Base-by-base conservation (phyloP, 2,888 invertebrate genomes). In the Colletes collaris region DNA sequence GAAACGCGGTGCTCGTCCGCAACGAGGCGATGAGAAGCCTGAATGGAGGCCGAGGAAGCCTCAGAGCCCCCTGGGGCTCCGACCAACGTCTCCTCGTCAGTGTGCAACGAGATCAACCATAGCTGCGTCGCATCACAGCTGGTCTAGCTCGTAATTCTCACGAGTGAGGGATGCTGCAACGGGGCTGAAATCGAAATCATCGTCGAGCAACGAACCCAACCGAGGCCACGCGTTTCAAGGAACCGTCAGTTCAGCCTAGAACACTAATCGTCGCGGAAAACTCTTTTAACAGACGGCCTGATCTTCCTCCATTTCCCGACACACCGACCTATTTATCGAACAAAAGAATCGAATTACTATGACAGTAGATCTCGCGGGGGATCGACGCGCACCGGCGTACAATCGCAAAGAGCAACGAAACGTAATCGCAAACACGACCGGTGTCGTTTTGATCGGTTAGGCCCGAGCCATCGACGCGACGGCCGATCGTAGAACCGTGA, bases 1-100 rank as follows among this genome's bases (percentile, higher is more conserved):
- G 82, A 86, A 84, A 85, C 82, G 79, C 82, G 82, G 74, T 79
- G 86, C 83, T 87, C 82, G 78, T 76, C 80, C 79, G 81, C 77
- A 83, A 85, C 89, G 88, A 90, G 90, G 89, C 91, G 89, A 92
- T 92, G 92, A 92, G 89, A 90, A 87, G 86, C 81, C 90, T 90
- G 90, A 90, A 92, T 92, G 92, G 92, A 92, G 92, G 88, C 92
- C 90, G 92, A 92, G 89, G 92, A 92, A 91, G 88, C 89, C 86
- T 90, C 91, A 88, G 92, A 92, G 92, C 92, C 92, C 92, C 92
- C 91, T 87, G 92, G 92, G 92, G 92, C 91, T 90, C 82, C 85
- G 87, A 88, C 87, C 86, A 86, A 89, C 89, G 83, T 89, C 87
- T 82, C 85, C 80, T 84, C 84, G 78, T 83, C 76, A 76, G 78